Base-by-base conservation (phyloP, 1,140 invertebrate genomes). In the Lepidurus arcticus region DNA sequence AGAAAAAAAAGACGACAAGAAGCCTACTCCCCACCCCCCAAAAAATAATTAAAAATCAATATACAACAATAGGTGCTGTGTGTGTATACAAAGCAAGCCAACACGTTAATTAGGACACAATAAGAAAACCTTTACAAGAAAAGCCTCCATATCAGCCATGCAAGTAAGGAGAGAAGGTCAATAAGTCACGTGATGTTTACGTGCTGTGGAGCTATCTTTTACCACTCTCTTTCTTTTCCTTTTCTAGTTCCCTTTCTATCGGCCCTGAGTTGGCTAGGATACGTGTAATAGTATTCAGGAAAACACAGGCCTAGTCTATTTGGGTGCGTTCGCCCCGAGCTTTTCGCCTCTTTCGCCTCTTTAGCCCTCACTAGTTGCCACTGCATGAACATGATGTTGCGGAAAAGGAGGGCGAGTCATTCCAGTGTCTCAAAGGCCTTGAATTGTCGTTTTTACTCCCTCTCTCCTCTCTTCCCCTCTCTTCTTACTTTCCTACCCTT, bases 231-330 rank as follows among this genome's bases (percentile, higher is more conserved):
- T 16, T 11, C 21, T 21, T 9, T 13, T 13, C 21, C 53, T 7
- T 16, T 65, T 65, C 47, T 9, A 13, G 53, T 4, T 65, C 16
- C 11, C 53, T 9, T 65, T 10, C 45, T 47, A 10, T 47, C 16
- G 10, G 7, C 45, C 45, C 45, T 10, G 45, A 10, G 45, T 47
- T 47, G 45, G 45, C 45, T 65, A 65, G 53, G 53, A 13, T 65
- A 65, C 53, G 13, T 16, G 6, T 65, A 65, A 65, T 65, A 65
- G 13, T 65, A 16, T 16, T 9, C 53, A 65, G 53, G 13, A 65
- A 65, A 65, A 65, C 53, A 65, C 13, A 65, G 53, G 53, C 53
- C 53, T 65, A 65, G 53, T 13, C 53, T 65, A 65, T 65, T 65
- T 11, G 53, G 53, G 53, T 65, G 53, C 53, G 53, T 65, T 65